Base-by-base conservation (phyloP, 1,140 invertebrate species). In the Tribolium castaneum region DNA sequence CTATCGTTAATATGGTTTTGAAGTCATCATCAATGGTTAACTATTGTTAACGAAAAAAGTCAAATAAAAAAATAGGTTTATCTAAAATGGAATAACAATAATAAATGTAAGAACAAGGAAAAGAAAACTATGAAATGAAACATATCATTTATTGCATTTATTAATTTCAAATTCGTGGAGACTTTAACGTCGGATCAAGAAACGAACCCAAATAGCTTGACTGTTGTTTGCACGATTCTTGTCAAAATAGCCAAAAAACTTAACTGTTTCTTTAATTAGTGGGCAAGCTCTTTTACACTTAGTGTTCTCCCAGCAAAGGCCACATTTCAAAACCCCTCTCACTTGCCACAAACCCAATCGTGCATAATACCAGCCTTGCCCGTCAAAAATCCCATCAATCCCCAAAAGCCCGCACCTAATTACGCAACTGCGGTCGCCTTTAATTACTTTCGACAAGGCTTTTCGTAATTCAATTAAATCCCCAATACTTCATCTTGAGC, bases 391-490 rank as follows among this genome's bases (percentile, higher is more conserved):
- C 39, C 39, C 39, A 45, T 45, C 39, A 45, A 45, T 45, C n/a
- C 39, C 39, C 39, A 9, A 45, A 45, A 45, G 7, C n/a, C 39
- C 7, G n/a, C n/a, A 45, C 39, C n/a, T 45, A 45, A 45, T 45
- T 45, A 45, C 9, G 39, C 39, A 45, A 45, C n/a, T 19, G 51
- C 51, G 16, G 16, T 52, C 51, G 51, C 16, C 10, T 19, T 22
- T 59, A 59, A 59, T 59, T 25, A 45, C 39, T 45, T 45, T 45
- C 39, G 39, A 10, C 39, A 45, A 45, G 39, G 39, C 7, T 45
- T 45, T 22, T 59, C 22, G 22, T 66, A 34, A 66, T 66, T 66
- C 13, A 66, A 66, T 66, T 66, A 66, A 30, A 25, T 12, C 25
- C 25, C 6, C 4, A 14, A 22, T 22, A 22, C 25, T 62, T 34